Evolutionary conservation across 1,140 invertebrate genomes (phyloP), one percentile per base, ranked within the genome.

Genomic region (Pomacea maculata): DNA sequence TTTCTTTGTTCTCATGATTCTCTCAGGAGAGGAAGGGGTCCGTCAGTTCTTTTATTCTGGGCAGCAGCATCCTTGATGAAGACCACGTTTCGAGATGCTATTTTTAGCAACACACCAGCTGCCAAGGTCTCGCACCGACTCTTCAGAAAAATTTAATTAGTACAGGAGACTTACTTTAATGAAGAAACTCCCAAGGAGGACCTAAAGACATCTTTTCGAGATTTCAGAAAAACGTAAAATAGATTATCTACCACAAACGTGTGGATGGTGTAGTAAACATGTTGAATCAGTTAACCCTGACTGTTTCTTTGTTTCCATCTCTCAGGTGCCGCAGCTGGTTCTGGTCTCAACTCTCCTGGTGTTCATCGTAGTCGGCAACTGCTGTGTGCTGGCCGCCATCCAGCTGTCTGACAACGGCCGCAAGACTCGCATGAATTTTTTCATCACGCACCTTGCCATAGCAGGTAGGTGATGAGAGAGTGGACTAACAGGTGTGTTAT

Each of bases 341-440:
- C 94, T 98, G 63, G 92, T 98, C 82, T 97, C 96, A 95, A 93
- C 97, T 63, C 93, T 98, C 11, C 96, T 98, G 88, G 93, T 94
- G 19, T 93, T 96, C 75, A 98, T 98, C 80, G 96, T 98, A 19
- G 92, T 96, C 57, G 96, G 97, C 14, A 99, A 98, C 91, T 94
- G 94, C 17, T 95, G 96, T 0, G 97, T 99, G 2, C 93, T 99
- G 45, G 94, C 95, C 0, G 96, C 96, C 14, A 93, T 98, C 64
- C 91, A 95, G 54, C 93, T 97, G 73, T 96, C 95, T 82, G 97
- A 97, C 90, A 82, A 72, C 21, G 82, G 86, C 1, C 93, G 96
- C 86, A 98, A 97, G 90, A 97, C 97, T 19, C 93, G 97, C 34
- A 98, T 98, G 96, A 97, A 98, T 88, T 98, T 97, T 92, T 98